Percentiles rank a stretch among this genome's conserved stretches.
Conservation (phyloP, 1,140 invertebrate genomes). For the Cyrtorhinus lividipennis region DNA sequence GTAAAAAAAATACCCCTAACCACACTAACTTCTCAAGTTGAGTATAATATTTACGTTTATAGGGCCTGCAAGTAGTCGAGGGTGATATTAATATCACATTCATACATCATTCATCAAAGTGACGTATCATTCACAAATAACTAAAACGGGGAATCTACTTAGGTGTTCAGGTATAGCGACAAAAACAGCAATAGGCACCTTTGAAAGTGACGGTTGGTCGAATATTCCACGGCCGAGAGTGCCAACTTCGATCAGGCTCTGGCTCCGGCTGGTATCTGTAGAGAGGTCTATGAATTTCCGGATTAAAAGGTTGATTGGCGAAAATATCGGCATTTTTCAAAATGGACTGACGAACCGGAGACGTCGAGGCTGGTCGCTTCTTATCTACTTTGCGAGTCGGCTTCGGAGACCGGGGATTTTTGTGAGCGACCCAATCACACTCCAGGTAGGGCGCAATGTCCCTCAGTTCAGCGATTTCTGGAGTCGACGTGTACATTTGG, state of each 20-base stretch:
- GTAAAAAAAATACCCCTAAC: no score
- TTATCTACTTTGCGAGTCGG: constrained; percentile 41
- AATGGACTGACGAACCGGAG: constrained; percentile 36
- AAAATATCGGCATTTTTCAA: constrained; percentile 44
- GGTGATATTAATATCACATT: no score
- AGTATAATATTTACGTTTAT: no score
- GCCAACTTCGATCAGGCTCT: constrained; percentile 10
- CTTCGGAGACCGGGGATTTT: constrained; percentile 36
- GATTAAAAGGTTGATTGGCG: constrained; percentile 53
- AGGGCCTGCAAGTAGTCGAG: no score
- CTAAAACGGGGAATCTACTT: neutral
- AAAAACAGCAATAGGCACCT: constrained; percentile 39
- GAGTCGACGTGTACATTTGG: constrained; percentile 65
- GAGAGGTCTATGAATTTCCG: constrained; percentile 52
- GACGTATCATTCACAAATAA: no score
- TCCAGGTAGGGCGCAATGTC: constrained; percentile 61
- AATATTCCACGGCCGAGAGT: constrained; percentile 29
- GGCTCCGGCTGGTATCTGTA: constrained; percentile 53
- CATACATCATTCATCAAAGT: no score
- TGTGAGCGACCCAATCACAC: constrained; percentile 60
- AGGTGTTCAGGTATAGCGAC: neutral
- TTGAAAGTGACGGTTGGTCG: constrained; percentile 55
- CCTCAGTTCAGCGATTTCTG: constrained; percentile 56
- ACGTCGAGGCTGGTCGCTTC: constrained; percentile 32
- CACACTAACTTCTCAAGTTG: no score